Conservation (phyloP, 2,113 vertebrate genomes). For the Ailuropoda melanoleuca region DNA sequence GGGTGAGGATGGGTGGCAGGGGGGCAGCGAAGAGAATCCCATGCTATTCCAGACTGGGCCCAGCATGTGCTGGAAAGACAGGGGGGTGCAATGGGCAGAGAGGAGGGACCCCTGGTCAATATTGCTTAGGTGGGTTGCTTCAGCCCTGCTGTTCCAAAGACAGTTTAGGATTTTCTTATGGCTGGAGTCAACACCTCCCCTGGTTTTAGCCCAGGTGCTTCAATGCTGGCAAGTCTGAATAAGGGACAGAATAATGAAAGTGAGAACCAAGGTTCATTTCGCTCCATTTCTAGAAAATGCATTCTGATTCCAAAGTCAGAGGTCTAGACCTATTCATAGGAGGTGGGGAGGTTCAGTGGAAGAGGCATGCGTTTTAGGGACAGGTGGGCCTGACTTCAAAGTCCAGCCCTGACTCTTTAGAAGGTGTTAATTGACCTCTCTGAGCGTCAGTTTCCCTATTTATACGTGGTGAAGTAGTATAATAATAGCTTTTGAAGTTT, state of each 20-base stretch:
- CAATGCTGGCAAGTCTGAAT: background rate
- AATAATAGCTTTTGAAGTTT: background rate
- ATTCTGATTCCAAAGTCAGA: background rate
- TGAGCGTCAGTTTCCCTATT: background rate
- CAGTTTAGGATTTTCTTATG: background rate
- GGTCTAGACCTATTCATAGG: background rate
- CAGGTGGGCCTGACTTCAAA: background rate
- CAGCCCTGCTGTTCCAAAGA: background rate
- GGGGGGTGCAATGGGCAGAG: background rate
- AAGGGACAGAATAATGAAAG: background rate
- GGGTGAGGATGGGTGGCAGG: background rate
- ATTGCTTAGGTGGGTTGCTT: background rate
- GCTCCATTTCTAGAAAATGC: background rate
- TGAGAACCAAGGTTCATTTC: background rate
- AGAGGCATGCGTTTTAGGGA: background rate
- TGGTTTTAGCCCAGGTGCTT: background rate
- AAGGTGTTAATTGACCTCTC: background rate
- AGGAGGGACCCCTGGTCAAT: no score
- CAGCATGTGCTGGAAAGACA: background rate
- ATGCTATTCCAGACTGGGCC: background rate
- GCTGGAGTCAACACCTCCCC: background rate
- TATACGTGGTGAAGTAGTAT: background rate
- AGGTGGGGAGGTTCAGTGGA: fast-evolving
- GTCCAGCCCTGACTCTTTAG: background rate
- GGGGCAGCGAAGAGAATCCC: background rate